These are phyloP conservation scores for Hybognathus amarus DNA, from an alignment of 2,797 vertebrate species.

Conservation along the genomic window DNA sequence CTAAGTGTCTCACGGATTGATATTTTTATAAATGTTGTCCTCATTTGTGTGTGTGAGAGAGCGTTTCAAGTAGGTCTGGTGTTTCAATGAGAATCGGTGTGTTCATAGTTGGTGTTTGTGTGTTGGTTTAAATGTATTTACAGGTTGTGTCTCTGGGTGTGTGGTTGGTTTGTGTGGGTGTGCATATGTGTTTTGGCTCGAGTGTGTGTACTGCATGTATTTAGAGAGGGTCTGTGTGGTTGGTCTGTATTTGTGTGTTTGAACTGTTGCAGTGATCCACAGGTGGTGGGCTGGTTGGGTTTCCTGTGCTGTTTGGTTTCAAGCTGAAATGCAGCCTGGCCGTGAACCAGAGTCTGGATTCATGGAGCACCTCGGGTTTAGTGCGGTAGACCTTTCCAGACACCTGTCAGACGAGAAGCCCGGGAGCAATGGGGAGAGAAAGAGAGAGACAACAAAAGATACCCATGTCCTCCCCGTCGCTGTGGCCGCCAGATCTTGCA, in stretches of 20 bases:
- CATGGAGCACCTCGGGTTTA: constrained; percentile 17
- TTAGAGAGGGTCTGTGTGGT: constrained; percentile 35
- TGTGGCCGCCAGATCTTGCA: constrained; percentile 11
- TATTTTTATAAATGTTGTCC: constrained; percentile 12
- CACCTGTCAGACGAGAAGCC: constrained; percentile 18
- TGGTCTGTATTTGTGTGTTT: constrained; percentile 11
- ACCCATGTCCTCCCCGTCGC: constrained; percentile 5
- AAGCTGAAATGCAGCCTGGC: constrained; percentile 31
- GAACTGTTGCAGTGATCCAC: constrained; percentile 16
- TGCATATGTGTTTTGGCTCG: constrained; percentile 7
- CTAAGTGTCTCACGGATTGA: background rate
- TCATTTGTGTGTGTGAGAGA: background rate
- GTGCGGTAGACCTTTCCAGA: constrained; percentile 34
- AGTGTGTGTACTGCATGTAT: constrained; percentile 20
- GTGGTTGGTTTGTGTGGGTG: constrained; percentile 11
- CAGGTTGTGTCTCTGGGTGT: constrained; percentile 15
- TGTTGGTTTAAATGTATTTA: constrained; percentile 31
- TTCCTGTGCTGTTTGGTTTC: constrained; percentile 39
- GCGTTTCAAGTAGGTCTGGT: background rate
- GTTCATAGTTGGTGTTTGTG: constrained; percentile 11
- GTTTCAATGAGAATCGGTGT: constrained; percentile 19
- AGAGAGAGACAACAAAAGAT: constrained; percentile 13
- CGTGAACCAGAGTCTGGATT: constrained; percentile 40
- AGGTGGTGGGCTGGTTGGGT: constrained; percentile 26
- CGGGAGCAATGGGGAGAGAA: background rate